A percentile compares a stretch with the other conserved stretches of the same genome.
Evolutionary conservation across 2,797 vertebrate species (phyloP).

Genomic region (Ctenochaetus hawaiiensis): DNA sequence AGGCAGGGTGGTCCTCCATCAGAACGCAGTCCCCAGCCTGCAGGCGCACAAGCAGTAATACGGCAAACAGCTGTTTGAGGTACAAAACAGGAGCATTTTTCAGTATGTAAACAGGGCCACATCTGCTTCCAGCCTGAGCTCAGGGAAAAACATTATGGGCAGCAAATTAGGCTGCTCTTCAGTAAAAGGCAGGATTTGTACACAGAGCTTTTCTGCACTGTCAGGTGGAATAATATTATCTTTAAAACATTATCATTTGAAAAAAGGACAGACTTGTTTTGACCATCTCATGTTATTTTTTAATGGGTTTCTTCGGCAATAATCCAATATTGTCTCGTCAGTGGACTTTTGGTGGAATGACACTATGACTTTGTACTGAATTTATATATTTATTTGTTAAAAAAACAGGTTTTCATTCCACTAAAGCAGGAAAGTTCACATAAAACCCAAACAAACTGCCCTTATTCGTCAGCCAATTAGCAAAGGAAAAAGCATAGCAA

Average conservation of each 20-base stretch:
- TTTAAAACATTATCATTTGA: background rate
- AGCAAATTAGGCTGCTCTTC: slow-evolving; percentile 46
- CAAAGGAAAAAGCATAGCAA: too few relatives aligned
- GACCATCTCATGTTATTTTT: background rate
- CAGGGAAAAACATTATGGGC: slow-evolving; percentile 29
- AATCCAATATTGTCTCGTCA: too few relatives aligned
- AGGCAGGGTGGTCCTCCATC: slow-evolving; percentile 61
- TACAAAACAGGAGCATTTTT: slow-evolving; percentile 32
- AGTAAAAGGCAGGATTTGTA: slow-evolving; percentile 33
- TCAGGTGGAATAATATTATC: slow-evolving; percentile 15
- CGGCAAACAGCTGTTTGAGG: slow-evolving; percentile 55
- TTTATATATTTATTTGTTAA: too few relatives aligned
- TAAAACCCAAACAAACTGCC: too few relatives aligned
- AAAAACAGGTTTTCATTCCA: too few relatives aligned
- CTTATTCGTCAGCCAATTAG: too few relatives aligned
- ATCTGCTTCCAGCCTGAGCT: slow-evolving; percentile 51
- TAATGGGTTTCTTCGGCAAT: too few relatives aligned
- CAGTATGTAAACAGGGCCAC: slow-evolving; percentile 47
- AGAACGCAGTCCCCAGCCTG: slow-evolving; percentile 49
- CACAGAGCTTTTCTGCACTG: slow-evolving; percentile 9
- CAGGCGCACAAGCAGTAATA: slow-evolving; percentile 37
- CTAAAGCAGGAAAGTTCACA: too few relatives aligned
- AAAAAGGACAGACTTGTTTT: background rate
- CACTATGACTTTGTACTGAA: too few relatives aligned
- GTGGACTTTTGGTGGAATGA: too few relatives aligned